phyloP scores from a whole-genome alignment of 2,888 invertebrate species.

The Platycheirus albimanus region DNA sequence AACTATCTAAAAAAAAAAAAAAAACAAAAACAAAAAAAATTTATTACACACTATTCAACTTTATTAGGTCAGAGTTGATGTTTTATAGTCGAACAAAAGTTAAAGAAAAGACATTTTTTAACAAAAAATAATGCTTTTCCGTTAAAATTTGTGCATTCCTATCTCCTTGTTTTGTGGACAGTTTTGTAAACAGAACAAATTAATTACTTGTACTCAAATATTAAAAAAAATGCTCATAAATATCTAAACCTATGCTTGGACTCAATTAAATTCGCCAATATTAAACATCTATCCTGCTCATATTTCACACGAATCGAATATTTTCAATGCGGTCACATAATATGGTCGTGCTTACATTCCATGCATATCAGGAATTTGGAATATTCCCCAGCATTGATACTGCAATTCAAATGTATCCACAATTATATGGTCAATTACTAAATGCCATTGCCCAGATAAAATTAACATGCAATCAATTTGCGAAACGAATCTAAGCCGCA shows the following conservation, averaged over 20 bases:
- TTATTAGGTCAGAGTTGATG: too few species aligned
- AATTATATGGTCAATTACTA: slow-evolving; percentile 63
- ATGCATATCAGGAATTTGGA: slow-evolving; percentile 17
- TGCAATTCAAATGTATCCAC: slow-evolving; percentile 25
- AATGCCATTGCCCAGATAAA: slow-evolving; percentile 36
- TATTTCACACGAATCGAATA: slow-evolving; percentile 29
- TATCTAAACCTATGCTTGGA: slow-evolving; percentile 3
- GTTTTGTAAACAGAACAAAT: too few species aligned
- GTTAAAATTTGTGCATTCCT: too few species aligned
- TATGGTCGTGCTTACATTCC: slow-evolving; percentile 20
- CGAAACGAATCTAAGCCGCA: slow-evolving; percentile 35
- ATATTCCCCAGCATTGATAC: slow-evolving; percentile 12
- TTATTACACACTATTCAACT: too few species aligned
- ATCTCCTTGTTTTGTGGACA: too few species aligned
- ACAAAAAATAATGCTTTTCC: too few species aligned
- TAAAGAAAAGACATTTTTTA: too few species aligned
- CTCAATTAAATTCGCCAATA: not conserved
- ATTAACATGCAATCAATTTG: slow-evolving; percentile 50
- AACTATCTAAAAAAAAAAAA: too few species aligned
- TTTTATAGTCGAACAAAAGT: too few species aligned
- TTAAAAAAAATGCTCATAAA: too few species aligned
- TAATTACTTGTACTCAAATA: too few species aligned
- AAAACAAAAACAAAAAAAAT: too few species aligned
- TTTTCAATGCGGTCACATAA: slow-evolving; percentile 1
- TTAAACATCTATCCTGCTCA: not conserved